Base-by-base conservation (phyloP, 2,888 invertebrate species). In the Griposia aprilina region DNA sequence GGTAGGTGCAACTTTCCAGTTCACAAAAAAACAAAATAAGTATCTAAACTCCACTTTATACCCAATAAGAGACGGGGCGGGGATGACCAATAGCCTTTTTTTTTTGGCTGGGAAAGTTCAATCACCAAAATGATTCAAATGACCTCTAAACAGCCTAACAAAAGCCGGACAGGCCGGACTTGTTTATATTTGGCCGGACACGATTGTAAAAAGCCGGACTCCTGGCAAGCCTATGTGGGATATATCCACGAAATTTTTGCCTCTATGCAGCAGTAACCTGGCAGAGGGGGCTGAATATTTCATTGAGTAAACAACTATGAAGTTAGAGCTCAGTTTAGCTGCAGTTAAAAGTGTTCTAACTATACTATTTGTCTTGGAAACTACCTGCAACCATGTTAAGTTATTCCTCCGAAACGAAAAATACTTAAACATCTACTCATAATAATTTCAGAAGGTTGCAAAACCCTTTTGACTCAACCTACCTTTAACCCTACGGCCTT, bases 401-500 rank as follows among this genome's bases (percentile, higher is more conserved):
- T 17, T 36, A 72, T 6, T 41, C 50, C 3, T 6, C 26, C 26
- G 36, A 50, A 73, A 73, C 3, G 26, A 70, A 20, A 69, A 52
- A n/a, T 11, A 50, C 7, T 36, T 55, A 48, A 67, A 60, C 11
- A 30, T 50, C 30, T 36, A 36, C 30, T 65, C 3, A 10, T 26
- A n/a, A 59, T 11, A 55, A 80, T 15, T 20, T 20, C 20, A 26
- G 30, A 55, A 84, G 15, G 6, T 50, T 30, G 11, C 36, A 68
- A 57, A 67, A 62, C 0, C 45, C 41, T 65, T n/a, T 69, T 63
- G 36, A 59, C 11, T 60, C 59, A 26, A 36, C 5, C 13, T 13
- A 45, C 48, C 50, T 71, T 63, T 73, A 84, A 62, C 48, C 48
- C 60, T 20, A n/a, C 52, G 66, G 81, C 82, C 57, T 65, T 71